Conservation (phyloP, 2,888 invertebrate species). For the Tryphoninae sp. region DNA sequence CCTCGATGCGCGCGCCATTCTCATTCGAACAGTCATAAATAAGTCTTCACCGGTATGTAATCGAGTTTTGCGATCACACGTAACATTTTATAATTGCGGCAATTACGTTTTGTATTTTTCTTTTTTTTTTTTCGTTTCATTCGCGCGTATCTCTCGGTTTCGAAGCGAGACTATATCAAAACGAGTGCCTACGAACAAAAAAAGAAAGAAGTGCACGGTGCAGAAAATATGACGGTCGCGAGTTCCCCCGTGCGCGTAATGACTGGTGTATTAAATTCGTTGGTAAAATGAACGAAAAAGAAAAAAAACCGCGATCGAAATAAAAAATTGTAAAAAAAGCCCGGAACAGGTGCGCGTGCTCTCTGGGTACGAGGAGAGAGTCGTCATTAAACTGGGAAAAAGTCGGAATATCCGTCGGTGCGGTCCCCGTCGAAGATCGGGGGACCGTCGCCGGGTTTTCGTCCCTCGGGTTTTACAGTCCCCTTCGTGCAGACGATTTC, state of each 20-base stretch:
- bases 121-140: neutral
- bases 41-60: slow-evolving; percentile 3
- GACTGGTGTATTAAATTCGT: slow-evolving; percentile 64
- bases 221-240: slow-evolving; percentile 33
- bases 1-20: slow-evolving; percentile 6
- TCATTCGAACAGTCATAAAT: slow-evolving; percentile 4
- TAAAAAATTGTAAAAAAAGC: slow-evolving; percentile 57
- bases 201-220: slow-evolving; percentile 7
- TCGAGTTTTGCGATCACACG: slow-evolving; percentile 13
- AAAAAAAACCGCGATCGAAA: slow-evolving; percentile 69
- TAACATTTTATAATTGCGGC: slow-evolving; percentile 45
- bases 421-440: slow-evolving; percentile 36
- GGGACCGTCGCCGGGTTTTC: slow-evolving; percentile 25
- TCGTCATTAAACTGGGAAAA: slow-evolving; percentile 64
- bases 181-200: neutral
- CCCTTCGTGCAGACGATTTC: slow-evolving; percentile 54
- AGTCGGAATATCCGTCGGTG: slow-evolving; percentile 51
- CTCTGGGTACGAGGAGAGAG: slow-evolving; percentile 32
- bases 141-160: slow-evolving; percentile 4
- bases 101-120: slow-evolving; percentile 52
- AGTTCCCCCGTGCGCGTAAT: slow-evolving; percentile 64
- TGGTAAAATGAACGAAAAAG: slow-evolving; percentile 56
- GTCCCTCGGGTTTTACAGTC: slow-evolving; percentile 60
- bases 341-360: slow-evolving; percentile 69
- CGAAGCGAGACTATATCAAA: slow-evolving; percentile 13